phyloP scores from a whole-genome alignment of 2,113 vertebrate genomes.

The Butorides virescens region DNA sequence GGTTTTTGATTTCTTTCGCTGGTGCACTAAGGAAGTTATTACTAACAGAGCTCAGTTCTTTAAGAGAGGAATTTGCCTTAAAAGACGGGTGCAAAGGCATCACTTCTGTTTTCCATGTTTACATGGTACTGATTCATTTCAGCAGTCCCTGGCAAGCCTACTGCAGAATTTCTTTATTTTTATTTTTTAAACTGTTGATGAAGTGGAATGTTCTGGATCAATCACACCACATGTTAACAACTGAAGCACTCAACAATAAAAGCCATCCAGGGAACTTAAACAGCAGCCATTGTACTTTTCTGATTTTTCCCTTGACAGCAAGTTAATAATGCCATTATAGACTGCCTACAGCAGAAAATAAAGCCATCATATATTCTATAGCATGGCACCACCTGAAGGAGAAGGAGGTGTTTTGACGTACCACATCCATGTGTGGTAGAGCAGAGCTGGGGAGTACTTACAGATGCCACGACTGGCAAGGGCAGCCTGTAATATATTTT shows the following conservation, averaged over 20 bases:
- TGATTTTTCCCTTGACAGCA: not conserved
- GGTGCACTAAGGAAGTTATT: not conserved
- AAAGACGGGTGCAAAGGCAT: not conserved
- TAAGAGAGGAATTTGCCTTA: not conserved
- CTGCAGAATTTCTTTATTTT: slow-evolving; percentile 33
- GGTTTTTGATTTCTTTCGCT: not conserved
- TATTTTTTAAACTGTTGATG: slow-evolving; percentile 31
- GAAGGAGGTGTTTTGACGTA: not conserved
- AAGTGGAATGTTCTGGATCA: slow-evolving; percentile 26
- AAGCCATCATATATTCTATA: not conserved
- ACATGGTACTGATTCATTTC: slow-evolving; percentile 27
- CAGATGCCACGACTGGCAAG: rapidly evolving
- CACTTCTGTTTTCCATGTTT: slow-evolving; percentile 38
- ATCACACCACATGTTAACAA: slow-evolving; percentile 26
- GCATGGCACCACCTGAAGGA: not conserved
- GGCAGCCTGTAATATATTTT: not conserved
- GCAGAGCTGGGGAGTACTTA: not conserved
- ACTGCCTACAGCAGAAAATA: not conserved
- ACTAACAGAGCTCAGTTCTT: not conserved
- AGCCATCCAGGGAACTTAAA: slow-evolving; percentile 10
- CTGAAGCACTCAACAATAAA: not conserved
- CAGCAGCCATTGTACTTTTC: not conserved
- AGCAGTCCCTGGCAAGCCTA: slow-evolving; percentile 17
- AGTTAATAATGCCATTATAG: not conserved
- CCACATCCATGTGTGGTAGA: not conserved